phyloP scores from a whole-genome alignment of 2,113 vertebrate species.

The Anarrhichthys ocellatus region DNA sequence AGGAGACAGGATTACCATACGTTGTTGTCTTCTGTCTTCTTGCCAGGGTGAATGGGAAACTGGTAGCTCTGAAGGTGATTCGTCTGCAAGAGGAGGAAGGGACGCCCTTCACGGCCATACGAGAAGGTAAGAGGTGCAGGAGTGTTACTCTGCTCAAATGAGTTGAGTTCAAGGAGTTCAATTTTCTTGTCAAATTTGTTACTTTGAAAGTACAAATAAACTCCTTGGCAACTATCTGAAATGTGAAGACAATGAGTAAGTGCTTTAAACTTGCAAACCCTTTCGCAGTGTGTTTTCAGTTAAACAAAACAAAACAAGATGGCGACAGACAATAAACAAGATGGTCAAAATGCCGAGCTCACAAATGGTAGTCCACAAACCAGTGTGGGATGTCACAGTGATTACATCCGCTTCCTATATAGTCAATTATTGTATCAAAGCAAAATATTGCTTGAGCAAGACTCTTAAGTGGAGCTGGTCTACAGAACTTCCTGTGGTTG shows the following conservation, averaged over 20 bases:
- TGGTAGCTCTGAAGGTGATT: slow-evolving; percentile 97
- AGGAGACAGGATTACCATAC: background rate
- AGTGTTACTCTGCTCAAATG: background rate
- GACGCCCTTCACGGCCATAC: slow-evolving; percentile 97
- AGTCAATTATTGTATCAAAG: no score
- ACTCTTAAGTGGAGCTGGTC: no score
- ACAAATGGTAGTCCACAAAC: no score
- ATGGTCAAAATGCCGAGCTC: no score
- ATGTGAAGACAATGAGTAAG: background rate
- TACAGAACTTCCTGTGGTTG: no score
- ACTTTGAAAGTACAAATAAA: background rate
- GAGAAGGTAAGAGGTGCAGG: slow-evolving; percentile 88
- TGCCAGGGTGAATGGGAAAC: slow-evolving; percentile 93
- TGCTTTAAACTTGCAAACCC: background rate
- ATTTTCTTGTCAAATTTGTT: no score
- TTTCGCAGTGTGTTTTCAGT: background rate
- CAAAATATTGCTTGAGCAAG: no score
- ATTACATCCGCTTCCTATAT: no score
- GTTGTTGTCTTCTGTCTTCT: slow-evolving; percentile 47
- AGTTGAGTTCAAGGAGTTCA: no score
- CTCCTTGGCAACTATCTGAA: background rate
- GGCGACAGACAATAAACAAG: no score
- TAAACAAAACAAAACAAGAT: background rate
- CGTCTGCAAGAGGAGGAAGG: slow-evolving; percentile 97
- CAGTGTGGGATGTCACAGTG: no score